Evolutionary conservation across 2,888 invertebrate genomes (phyloP).

Genomic region (Acleris sparsana): DNA sequence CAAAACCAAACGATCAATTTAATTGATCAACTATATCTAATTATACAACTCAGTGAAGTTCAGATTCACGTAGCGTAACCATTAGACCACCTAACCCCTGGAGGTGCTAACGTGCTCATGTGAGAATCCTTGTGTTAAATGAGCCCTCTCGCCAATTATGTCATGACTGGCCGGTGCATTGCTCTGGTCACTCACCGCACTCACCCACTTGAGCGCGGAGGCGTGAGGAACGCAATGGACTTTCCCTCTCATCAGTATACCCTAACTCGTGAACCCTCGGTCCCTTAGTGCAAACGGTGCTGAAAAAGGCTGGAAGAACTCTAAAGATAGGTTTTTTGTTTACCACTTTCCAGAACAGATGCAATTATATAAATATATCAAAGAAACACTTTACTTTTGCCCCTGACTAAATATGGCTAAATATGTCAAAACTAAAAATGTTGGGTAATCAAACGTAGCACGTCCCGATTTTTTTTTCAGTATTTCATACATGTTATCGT

Average conservation of each 20-base stretch:
- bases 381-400: no score
- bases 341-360: no score
- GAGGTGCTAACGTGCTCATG: slow-evolving; percentile 60
- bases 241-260: slow-evolving; percentile 79
- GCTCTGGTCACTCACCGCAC: slow-evolving; percentile 75
- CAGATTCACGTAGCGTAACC: slow-evolving; percentile 26
- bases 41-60: not conserved
- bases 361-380: no score
- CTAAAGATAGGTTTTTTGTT: no score
- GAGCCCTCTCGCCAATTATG: slow-evolving; percentile 77
- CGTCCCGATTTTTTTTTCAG: no score
- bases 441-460: no score
- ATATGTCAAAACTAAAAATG: no score
- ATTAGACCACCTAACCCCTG: slow-evolving; percentile 21
- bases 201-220: slow-evolving; percentile 78
- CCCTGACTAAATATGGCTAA: no score
- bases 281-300: slow-evolving; percentile 44
- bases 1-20: not conserved
- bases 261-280: slow-evolving; percentile 63
- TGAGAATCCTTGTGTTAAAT: slow-evolving; percentile 70
- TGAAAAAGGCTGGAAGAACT: not conserved
- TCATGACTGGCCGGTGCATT: slow-evolving; percentile 79
- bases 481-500: no score
- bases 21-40: not conserved
- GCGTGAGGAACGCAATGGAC: slow-evolving; percentile 77